phyloP scores from a whole-genome alignment of 1,140 invertebrate species.

The Drosophila busckii region DNA sequence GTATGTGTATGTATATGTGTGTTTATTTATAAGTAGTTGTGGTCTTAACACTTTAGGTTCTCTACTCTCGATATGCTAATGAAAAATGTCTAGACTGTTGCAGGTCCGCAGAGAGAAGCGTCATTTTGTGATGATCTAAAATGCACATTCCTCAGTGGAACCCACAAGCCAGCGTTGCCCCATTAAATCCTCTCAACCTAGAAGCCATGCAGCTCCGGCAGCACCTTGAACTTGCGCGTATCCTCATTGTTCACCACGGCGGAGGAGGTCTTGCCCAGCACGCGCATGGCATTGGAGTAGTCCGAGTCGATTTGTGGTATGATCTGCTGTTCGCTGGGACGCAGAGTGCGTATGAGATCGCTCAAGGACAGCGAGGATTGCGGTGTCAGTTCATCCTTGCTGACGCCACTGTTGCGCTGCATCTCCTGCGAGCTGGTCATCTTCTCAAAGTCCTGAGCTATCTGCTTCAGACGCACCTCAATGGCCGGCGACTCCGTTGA shows the following conservation, averaged over 20 bases:
- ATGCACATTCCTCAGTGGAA: constrained; percentile 71
- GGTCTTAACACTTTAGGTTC: constrained; percentile 35
- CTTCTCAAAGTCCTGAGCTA: constrained; percentile 77
- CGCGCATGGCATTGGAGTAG: constrained; percentile 78
- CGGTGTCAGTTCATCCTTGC: constrained; percentile 63
- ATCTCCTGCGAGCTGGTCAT: constrained; percentile 60
- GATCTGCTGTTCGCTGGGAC: constrained; percentile 77
- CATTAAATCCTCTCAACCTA: constrained; percentile 1
- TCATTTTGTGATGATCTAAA: constrained; percentile 47
- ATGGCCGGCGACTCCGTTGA: constrained; percentile 68
- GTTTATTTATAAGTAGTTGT: constrained; percentile 33
- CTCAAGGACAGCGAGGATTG: constrained; percentile 75
- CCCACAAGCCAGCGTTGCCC: constrained; percentile 26
- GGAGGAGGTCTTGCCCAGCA: constrained; percentile 73
- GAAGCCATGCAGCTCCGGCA: constrained; percentile 30
- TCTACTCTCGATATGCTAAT: constrained; percentile 18
- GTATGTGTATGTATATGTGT: constrained; percentile 39
- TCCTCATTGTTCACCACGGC: constrained; percentile 52
- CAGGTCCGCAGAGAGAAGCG: constrained; percentile 69
- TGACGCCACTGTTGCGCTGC: constrained; percentile 24
- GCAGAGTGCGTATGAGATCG: constrained; percentile 73
- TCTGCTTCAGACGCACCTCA: constrained; percentile 76
- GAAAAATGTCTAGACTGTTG: not conserved
- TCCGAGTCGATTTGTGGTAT: constrained; percentile 78
- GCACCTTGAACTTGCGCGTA: constrained; percentile 36